These are phyloP conservation scores for Heliconius hewitsoni DNA, from an alignment of 1,140 invertebrate species.

Conservation along the genomic window DNA sequence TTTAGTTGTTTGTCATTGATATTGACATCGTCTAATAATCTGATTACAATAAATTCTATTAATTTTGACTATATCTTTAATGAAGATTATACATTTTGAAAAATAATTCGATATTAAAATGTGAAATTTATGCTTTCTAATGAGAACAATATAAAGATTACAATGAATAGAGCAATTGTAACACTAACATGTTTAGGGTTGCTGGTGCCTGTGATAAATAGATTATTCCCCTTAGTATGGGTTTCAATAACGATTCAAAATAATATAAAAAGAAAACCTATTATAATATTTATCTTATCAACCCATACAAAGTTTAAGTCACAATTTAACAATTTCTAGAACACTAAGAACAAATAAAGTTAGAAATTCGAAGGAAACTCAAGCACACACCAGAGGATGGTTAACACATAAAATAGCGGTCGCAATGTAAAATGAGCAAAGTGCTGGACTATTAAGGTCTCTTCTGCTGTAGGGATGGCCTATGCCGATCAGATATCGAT, in stretches of 20 bases:
- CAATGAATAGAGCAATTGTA: too few species aligned
- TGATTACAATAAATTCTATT: not conserved
- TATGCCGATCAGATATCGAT: conserved; percentile 20
- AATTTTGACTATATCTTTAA: too few species aligned
- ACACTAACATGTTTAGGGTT: too few species aligned
- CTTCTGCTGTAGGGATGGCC: conserved; percentile 38
- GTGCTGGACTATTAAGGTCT: conserved; percentile 51
- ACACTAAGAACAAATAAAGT: conserved; percentile 20
- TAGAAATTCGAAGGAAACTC: conserved; percentile 29
- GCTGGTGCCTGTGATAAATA: too few species aligned
- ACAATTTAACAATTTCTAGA: not conserved
- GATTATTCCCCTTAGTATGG: too few species aligned
- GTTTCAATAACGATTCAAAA: too few species aligned
- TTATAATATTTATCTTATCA: not conserved
- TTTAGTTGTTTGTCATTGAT: not conserved
- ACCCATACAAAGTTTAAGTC: not conserved
- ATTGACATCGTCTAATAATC: not conserved
- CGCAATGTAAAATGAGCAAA: conserved; percentile 50
- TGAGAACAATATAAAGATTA: too few species aligned
- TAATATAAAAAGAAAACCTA: not conserved
- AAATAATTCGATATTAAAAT: too few species aligned
- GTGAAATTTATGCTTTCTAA: too few species aligned
- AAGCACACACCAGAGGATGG: conserved; percentile 32
- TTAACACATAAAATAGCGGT: conserved; percentile 45
- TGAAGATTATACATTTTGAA: too few species aligned